Percentiles rank a stretch among this genome's conserved stretches.
Evolutionary conservation across 2,113 vertebrate genomes (phyloP).

Genomic region (Heptranchias perlo): DNA sequence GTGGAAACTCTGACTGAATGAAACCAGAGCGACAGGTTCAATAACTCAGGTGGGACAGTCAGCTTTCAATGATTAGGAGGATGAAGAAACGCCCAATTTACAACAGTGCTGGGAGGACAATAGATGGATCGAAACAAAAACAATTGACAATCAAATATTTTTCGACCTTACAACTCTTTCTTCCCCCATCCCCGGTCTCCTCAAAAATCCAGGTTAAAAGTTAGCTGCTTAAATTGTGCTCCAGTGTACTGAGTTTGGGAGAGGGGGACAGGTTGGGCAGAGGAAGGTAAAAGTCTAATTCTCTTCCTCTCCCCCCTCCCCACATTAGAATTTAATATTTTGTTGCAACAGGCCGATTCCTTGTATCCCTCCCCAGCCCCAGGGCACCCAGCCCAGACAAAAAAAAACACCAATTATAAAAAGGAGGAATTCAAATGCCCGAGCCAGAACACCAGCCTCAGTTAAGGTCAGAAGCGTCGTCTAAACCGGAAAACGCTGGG

Average conservation of each 20-base stretch:
- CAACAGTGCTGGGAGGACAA: background rate
- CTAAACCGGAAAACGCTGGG: background rate
- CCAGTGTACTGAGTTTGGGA: background rate
- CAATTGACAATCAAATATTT: background rate
- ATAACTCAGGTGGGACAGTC: background rate
- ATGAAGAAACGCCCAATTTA: background rate
- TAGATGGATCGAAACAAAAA: background rate
- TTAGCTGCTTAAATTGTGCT: background rate
- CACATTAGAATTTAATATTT: background rate
- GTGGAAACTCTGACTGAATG: background rate
- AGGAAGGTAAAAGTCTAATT: background rate
- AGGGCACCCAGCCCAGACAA: background rate
- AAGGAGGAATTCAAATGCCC: background rate
- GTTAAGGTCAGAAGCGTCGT: background rate
- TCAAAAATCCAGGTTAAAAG: background rate
- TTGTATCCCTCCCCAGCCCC: background rate
- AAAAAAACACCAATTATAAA: background rate
- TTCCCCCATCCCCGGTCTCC: background rate
- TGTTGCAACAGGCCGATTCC: background rate
- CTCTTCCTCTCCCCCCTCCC: background rate
- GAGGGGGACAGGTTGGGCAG: background rate
- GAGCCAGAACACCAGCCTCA: background rate
- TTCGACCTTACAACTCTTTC: background rate
- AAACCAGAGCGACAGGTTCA: background rate
- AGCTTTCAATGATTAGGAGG: background rate